Percentiles rank a stretch among this genome's conserved stretches.
Conservation (phyloP, 2,113 vertebrate species). For the Cryptomyrus ogoouensis region DNA sequence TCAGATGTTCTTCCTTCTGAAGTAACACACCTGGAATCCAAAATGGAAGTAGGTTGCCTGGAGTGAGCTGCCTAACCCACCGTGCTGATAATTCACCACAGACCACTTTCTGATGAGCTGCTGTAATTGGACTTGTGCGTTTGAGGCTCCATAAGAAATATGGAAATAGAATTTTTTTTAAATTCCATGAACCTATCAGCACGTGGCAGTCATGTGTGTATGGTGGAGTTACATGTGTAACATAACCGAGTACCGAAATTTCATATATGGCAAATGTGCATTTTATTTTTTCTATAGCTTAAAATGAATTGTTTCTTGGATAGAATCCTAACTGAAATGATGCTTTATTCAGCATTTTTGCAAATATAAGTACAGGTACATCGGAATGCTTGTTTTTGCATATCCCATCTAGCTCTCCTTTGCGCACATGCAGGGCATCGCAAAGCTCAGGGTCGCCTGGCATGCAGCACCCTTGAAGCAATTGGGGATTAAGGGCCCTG, state of each 20-base stretch:
- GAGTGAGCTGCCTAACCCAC: not conserved
- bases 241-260: not conserved
- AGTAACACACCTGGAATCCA: slow-evolving; percentile 1
- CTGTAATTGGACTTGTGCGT: not conserved
- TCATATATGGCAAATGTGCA: not conserved
- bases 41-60: not conserved
- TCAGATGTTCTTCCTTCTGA: not conserved
- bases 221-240: not conserved
- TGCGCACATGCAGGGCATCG: not conserved
- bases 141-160: not conserved
- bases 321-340: not conserved
- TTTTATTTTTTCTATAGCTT: not conserved
- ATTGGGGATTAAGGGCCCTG: not conserved
- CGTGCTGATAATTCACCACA: not conserved
- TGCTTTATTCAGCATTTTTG: not conserved
- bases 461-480: not conserved
- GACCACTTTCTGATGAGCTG: not conserved
- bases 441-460: not conserved
- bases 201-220: not conserved
- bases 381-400: not conserved
- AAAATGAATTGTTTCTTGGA: not conserved
- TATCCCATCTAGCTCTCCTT: not conserved
- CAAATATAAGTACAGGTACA: not conserved
- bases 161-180: not conserved
- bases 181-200: not conserved